phyloP scores from a whole-genome alignment of 2,113 vertebrate genomes.

The Phoenicopterus ruber region DNA sequence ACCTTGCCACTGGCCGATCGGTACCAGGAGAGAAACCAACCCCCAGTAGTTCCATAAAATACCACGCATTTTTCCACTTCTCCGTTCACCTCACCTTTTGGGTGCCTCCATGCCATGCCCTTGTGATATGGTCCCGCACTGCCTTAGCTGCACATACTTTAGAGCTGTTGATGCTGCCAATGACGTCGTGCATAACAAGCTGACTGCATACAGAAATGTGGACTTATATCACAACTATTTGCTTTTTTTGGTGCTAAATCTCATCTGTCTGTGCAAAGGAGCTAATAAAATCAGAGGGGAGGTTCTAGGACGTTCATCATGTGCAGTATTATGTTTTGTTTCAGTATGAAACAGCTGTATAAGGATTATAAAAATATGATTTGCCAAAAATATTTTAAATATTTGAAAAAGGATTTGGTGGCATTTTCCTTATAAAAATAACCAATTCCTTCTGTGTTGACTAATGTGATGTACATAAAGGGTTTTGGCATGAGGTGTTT shows the following conservation, averaged over 20 bases:
- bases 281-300: conserved; percentile 29
- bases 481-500: conserved; percentile 44
- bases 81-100: not conserved
- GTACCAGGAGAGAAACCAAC: not conserved
- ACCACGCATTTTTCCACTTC: not conserved
- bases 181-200: not conserved
- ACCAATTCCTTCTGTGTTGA: conserved; percentile 48
- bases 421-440: conserved; percentile 61
- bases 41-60: not conserved
- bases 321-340: not conserved
- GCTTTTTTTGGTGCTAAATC: not conserved
- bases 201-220: not conserved
- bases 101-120: not conserved
- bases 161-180: not conserved
- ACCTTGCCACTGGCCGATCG: fast-evolving
- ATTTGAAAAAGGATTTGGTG: conserved; percentile 54
- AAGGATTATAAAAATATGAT: conserved; percentile 46
- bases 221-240: not conserved
- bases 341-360: conserved; percentile 11
- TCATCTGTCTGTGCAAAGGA: not conserved
- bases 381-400: conserved; percentile 57
- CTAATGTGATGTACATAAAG: not conserved
- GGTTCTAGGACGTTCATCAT: not conserved
- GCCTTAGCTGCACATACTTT: not conserved
- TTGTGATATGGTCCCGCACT: not conserved